Base-by-base conservation (phyloP, 2,797 vertebrate species). In the Peromyscus eremicus region DNA sequence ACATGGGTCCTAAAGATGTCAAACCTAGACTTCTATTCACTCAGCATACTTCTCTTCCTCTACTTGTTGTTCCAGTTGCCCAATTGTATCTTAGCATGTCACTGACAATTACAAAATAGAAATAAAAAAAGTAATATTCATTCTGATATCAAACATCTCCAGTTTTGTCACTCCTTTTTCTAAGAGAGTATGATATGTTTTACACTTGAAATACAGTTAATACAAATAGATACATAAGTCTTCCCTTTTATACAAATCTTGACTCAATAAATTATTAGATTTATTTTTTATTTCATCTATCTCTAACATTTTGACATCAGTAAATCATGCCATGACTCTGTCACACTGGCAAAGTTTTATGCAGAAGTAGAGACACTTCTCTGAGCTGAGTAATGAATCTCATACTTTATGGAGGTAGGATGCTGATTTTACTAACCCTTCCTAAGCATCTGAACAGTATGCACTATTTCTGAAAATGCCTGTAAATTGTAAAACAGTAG, bases 401-500 rank as follows among this genome's bases (percentile, higher is more conserved):
- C 81, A 2, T 43, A 66, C 82, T 68, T 91, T 82, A 92, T 29
- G 29, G 7, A 90, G 40, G 13, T 37, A 73, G 62, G 49, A 10
- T 40, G 43, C 60, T 91, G 89, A 73, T 81, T 88, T 92, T 89
- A 94, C 43, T 80, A 79, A 29, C 21, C 62, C 87, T 94, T 91
- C 85, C 27, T 86, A 80, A 96, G 55, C 77, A 91, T 34, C 79
- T 97, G 90, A 89, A 90, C 29, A 92, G 25, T 64, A 9, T 55
- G 86, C 83, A 91, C 21, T 95, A 13, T 77, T 71, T 96, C 88
- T 92, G 27, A 94, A 91, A 91, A 52, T 34, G 92, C 23, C 37
- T 71, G n/a, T 94, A 95, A 95, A 93, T 94, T 81, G 94, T 94
- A 86, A 93, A 80, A 73, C 11, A 43, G 9, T 89, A 46, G 5